phyloP scores from a whole-genome alignment of 2,797 vertebrate species.

The Channallabes apus region DNA sequence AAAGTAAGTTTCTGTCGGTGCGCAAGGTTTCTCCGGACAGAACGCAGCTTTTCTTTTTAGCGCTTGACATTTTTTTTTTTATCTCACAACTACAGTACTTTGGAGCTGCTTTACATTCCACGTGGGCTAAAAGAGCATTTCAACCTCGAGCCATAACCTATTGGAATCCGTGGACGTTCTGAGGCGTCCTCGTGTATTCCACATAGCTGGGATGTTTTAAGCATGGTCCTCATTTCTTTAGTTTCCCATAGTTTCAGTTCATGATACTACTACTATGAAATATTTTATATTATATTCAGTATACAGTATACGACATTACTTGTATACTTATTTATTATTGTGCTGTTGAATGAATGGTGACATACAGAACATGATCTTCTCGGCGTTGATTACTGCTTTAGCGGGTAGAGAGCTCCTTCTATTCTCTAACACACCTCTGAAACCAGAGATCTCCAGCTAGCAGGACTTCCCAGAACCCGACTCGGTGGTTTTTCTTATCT shows the following conservation, averaged over 20 bases:
- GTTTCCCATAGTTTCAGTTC: not conserved
- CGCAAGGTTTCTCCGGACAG: slow-evolving; percentile 1
- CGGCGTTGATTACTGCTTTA: slow-evolving; percentile 28
- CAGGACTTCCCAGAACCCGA: slow-evolving; percentile 56
- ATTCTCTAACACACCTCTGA: slow-evolving; percentile 56
- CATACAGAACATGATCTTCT: slow-evolving; percentile 12
- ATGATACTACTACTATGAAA: not conserved
- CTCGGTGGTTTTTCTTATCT: slow-evolving; percentile 54
- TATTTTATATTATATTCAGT: not conserved
- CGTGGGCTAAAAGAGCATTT: not conserved
- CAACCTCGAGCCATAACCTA: no score
- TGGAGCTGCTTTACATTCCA: not conserved
- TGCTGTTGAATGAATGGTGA: slow-evolving; percentile 6
- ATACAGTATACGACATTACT: no score
- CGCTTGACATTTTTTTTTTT: not conserved
- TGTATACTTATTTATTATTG: not conserved
- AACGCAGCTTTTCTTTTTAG: slow-evolving; percentile 7
- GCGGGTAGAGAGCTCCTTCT: slow-evolving; percentile 40
- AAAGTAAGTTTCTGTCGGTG: slow-evolving; percentile 19
- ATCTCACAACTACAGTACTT: not conserved
- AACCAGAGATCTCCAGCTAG: slow-evolving; percentile 48
- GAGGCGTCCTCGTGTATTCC: not conserved
- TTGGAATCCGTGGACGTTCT: not conserved
- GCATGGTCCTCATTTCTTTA: not conserved
- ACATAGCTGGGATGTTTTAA: slow-evolving; percentile 11